Evolutionary conservation across 1,140 invertebrate genomes (phyloP).

Genomic region (Potamilus streckersoni): DNA sequence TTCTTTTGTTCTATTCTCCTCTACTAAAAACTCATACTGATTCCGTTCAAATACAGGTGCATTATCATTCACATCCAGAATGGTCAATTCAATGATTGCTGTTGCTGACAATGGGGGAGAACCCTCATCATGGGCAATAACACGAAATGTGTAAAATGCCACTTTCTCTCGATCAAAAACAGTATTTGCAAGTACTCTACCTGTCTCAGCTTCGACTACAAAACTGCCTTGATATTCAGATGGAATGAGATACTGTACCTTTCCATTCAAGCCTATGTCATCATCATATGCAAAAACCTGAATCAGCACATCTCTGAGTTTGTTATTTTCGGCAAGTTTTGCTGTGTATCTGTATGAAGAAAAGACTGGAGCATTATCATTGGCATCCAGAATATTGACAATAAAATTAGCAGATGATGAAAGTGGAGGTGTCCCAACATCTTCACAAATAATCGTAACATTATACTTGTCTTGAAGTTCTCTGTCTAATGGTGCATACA

Average conservation of each 20-base stretch:
- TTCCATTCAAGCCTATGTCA: slow-evolving; percentile 93
- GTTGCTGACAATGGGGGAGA: slow-evolving; percentile 84
- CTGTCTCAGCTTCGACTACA: slow-evolving; percentile 85
- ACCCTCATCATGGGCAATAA: slow-evolving; percentile 90
- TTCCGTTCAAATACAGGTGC: slow-evolving; percentile 81
- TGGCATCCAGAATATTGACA: slow-evolving; percentile 79
- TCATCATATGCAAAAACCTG: slow-evolving; percentile 93
- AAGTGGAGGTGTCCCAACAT: slow-evolving; percentile 39
- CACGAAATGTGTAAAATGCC: slow-evolving; percentile 85
- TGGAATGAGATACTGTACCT: slow-evolving; percentile 83
- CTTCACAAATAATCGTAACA: slow-evolving; percentile 41
- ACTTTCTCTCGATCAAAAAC: slow-evolving; percentile 94
- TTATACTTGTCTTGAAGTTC: slow-evolving; percentile 31
- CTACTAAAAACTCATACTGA: slow-evolving; percentile 43
- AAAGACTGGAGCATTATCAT: slow-evolving; percentile 90
- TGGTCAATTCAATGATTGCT: slow-evolving; percentile 86
- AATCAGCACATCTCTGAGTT: slow-evolving; percentile 19
- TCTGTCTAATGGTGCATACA: slow-evolving; percentile 28
- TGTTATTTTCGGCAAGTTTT: slow-evolving; percentile 80
- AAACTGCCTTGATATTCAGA: slow-evolving; percentile 86
- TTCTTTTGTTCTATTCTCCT: slow-evolving; percentile 70
- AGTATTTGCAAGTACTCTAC: slow-evolving; percentile 83
- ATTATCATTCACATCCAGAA: slow-evolving; percentile 94
- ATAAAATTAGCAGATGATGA: slow-evolving; percentile 29
- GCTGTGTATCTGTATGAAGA: slow-evolving; percentile 89